Evolutionary conservation across 2,113 vertebrate species (phyloP).

Genomic region (Octodon degus): DNA sequence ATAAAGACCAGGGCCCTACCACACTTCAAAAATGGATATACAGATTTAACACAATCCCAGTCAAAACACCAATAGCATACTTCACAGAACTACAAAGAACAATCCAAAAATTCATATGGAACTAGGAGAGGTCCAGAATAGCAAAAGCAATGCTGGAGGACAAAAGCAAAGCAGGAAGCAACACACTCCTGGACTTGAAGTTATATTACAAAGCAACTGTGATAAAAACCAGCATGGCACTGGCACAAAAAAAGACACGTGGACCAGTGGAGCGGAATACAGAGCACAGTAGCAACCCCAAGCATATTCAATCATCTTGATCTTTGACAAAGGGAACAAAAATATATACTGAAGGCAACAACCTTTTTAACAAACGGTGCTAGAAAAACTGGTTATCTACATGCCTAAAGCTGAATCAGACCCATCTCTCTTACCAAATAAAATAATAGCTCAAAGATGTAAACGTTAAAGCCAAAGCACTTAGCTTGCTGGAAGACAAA

Average conservation of each 20-base stretch:
- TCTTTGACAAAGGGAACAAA: background rate
- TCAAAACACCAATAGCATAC: background rate
- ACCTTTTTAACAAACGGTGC: background rate
- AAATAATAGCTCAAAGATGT: background rate
- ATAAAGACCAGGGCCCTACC: background rate
- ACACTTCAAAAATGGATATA: background rate
- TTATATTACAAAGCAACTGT: background rate
- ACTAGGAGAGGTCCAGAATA: background rate
- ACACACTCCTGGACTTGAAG: background rate
- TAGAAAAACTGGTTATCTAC: background rate
- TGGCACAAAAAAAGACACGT: background rate
- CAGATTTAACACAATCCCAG: background rate
- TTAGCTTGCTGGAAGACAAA: background rate
- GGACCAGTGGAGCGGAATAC: background rate
- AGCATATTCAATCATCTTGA: background rate
- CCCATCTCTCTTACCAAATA: background rate
- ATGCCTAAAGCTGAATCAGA: background rate
- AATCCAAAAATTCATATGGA: background rate
- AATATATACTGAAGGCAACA: background rate
- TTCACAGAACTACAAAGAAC: background rate
- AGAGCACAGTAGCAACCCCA: background rate
- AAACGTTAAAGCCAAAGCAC: background rate
- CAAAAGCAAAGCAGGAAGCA: background rate
- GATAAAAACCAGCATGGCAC: background rate
- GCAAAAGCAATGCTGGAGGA: background rate